These are phyloP conservation scores for Picus viridis DNA, from an alignment of 2,797 vertebrate species.

Conservation along the genomic window DNA sequence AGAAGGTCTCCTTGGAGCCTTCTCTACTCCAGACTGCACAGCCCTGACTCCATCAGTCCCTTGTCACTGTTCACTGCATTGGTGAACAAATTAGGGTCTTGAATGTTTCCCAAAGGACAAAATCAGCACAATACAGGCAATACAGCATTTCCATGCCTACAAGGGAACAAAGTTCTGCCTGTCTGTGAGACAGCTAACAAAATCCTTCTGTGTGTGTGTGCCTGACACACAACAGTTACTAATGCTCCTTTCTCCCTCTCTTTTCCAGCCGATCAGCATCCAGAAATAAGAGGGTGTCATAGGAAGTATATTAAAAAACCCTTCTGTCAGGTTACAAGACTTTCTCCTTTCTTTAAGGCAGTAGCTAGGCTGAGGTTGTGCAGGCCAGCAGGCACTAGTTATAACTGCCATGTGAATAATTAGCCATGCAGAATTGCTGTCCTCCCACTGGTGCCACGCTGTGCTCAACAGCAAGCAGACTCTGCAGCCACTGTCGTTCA, in stretches of 20 bases:
- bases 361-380: not conserved
- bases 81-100: not conserved
- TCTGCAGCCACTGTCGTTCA: not conserved
- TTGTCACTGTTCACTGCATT: too few relatives aligned
- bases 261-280: not conserved
- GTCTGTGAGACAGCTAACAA: not conserved
- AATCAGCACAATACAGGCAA: not conserved
- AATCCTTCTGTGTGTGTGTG: not conserved
- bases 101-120: not conserved
- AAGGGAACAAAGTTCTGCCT: not conserved
- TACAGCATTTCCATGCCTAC: rapidly evolving
- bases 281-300: not conserved
- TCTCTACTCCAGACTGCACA: too few relatives aligned
- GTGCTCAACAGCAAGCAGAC: not conserved
- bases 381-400: not conserved
- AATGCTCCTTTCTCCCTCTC: not conserved
- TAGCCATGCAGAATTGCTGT: not conserved
- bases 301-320: not conserved
- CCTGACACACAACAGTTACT: not conserved
- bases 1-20: too few relatives aligned
- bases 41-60: too few relatives aligned
- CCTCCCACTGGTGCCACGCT: not conserved
- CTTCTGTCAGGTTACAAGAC: not conserved
- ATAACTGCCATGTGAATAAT: not conserved
- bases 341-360: not conserved